phyloP scores from a whole-genome alignment of 2,888 invertebrate genomes.

The Cephus sareptanus region DNA sequence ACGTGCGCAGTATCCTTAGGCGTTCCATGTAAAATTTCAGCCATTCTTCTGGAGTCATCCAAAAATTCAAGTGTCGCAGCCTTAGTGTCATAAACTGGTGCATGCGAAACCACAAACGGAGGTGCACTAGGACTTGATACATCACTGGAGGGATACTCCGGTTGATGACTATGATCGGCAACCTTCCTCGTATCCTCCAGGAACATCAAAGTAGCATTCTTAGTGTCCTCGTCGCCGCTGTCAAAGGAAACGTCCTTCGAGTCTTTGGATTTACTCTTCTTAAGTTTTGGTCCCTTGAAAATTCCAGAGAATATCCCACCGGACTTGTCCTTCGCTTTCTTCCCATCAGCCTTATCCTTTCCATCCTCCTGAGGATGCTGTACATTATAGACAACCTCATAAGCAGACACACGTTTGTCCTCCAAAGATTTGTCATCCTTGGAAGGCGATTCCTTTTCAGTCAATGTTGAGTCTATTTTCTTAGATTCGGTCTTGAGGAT shows the following conservation, averaged over 20 bases:
- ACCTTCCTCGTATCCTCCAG: constrained; percentile 42
- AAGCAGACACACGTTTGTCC: constrained; percentile 37
- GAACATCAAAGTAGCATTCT: constrained; percentile 37
- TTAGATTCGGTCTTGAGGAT: constrained; percentile 17
- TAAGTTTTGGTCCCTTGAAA: constrained; percentile 57
- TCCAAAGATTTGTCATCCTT: constrained; percentile 38
- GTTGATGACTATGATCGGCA: constrained; percentile 26
- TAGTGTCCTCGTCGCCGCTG: constrained; percentile 57
- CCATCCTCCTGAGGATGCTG: constrained; percentile 29
- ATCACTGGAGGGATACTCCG: constrained; percentile 4
- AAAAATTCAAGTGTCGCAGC: constrained; percentile 57
- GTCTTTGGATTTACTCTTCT: constrained; percentile 52
- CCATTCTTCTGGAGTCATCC: constrained; percentile 65
- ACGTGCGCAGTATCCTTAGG: constrained; percentile 19
- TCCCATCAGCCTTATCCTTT: constrained; percentile 42
- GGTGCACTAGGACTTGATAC: constrained; percentile 20
- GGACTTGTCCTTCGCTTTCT: constrained; percentile 54
- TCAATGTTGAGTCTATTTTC: constrained; percentile 26
- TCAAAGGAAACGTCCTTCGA: constrained; percentile 58
- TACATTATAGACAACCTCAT: constrained; percentile 51
- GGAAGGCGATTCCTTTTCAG: constrained; percentile 23
- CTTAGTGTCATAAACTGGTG: constrained; percentile 47
- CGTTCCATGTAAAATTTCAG: constrained; percentile 63
- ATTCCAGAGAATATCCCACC: constrained; percentile 56
- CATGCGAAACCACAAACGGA: constrained; percentile 18